Base-by-base conservation (phyloP, 2,888 invertebrate genomes). In the Cosmorhoe ocellata region DNA sequence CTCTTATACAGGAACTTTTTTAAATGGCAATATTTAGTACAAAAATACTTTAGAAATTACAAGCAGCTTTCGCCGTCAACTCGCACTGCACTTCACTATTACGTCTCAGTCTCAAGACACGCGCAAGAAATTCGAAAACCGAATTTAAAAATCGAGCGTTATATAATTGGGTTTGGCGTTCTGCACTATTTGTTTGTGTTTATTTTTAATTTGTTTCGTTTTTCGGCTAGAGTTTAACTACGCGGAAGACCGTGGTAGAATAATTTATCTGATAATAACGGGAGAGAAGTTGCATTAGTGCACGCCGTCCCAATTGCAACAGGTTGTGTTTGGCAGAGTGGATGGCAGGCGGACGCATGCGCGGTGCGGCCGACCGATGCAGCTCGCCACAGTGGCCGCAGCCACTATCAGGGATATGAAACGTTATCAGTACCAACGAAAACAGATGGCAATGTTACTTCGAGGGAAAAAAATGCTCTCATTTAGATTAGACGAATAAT, bases 241-340 rank as follows among this genome's bases (percentile, higher is more conserved):
- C 61, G 53, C 58, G 61, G 51, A 51, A 45, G 31, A n/a, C 33
- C 59, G 61, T 53, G 63, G 64, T 65, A 63, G 69, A 67, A 64
- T 69, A 68, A 69, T 78, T 79, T 76, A 69, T 69, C 63, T 68
- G 63, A 67, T 74, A 78, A 81, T 79, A 73, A 69, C 74, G 74
- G 70, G 76, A 79, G 80, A 74, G 74, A 67, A 70, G 80, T 81
- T 88, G 89, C 89, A 89, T 79, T 71, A 72, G 81, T 88, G 89
- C 89, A 90, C 86, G 86, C 82, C 79, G 84, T 72, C 63, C 79
- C 72, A 64, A 71, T 84, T 90, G 89, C 89, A 90, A 90, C 89
- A 90, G 89, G 89, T 90, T 88, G 87, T 86, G 89, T 86, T 87
- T 86, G 84, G 79, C 66, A 67, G 76, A 76, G 74, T 39, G 37